Evolutionary conservation across 2,797 vertebrate genomes (phyloP), one percentile per base, ranked within the genome.

Genomic region (Enteromius viviparus): DNA sequence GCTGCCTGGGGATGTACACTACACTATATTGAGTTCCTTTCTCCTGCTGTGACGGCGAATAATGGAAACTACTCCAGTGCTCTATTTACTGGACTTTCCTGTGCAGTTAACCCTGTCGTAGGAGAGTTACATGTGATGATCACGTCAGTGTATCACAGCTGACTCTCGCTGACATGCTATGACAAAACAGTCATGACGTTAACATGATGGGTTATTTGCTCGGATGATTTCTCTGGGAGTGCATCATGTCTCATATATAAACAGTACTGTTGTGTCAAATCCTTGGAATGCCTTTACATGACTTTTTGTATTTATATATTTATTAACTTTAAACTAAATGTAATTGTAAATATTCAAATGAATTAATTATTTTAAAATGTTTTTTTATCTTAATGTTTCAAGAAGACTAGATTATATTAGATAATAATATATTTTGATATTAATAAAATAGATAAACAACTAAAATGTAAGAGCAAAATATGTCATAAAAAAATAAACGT

Each of bases 21-120:
- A n/a, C n/a, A 80, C 85, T 81, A 32, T 79, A 71, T 82, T 87
- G 78, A 87, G 70, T 84, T 86, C 66, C 26, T 47, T 71, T 40
- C 65, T 49, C 17, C 1, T 34, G 37, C 42, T 75, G 72, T 70
- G 58, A 80, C 9, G 37, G 81, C n/a, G 8, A 82, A 68, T 82
- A 82, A 75, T 55, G 15, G 32, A 82, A 82, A 55, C 21, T 37
- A 64, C 55, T 74, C 55, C 70, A 51, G 34, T 58, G 6, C 7
- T 51, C 37, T 45, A 17, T 82, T 82, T 68, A 76, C 71, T 68
- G 58, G 17, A 75, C 7, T 34, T 49, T 68, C 23, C 64, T 47
- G 75, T 69, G 47, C 29, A 2, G 45, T 65, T 34, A 66, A 78
- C 64, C 21, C 64, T 53, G 14, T 79, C 32, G 3, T 45, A 34